Evolutionary conservation across 1,140 invertebrate species (phyloP), one percentile per base, ranked within the genome.

Genomic region (Drosophila jambulina): DNA sequence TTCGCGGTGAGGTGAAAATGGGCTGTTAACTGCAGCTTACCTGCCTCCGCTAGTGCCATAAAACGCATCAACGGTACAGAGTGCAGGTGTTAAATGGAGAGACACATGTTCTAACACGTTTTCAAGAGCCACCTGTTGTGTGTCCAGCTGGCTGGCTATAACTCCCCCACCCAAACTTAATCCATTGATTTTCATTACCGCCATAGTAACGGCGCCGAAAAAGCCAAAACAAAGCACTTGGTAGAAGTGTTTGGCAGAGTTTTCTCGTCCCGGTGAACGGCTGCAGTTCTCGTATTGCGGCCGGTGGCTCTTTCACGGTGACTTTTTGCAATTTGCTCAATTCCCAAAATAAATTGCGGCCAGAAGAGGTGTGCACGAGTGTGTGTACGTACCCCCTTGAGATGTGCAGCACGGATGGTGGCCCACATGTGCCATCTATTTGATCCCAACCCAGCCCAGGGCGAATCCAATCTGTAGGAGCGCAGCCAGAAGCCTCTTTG

Each of bases 291-390:
- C 65, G 48, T 59, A 74, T 75, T 58, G 58, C 78, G 38, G 62
- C 57, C 45, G 51, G 51, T 54, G 51, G 32, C 32, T 46, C 48
- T 63, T 63, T 67, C 46, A 78, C 54, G 49, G 36, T 49, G 49
- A 48, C 56, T 68, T 57, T 58, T 71, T 63, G 58, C 65, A 53
- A 59, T 85, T 85, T 90, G 84, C 84, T 88, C 72, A 90, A 43
- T 88, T 88, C 84, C 74, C 67, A 88, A 88, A 88, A 88, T 88
- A 88, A 88, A 82, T 80, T 32, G 45, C 45, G 77, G 62, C 77
- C 78, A 62, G 54, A 56, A 62, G 54, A 64, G 69, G 69, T 58
- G 63, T 84, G 82, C 75, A 77, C 54, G 79, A 63, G 68, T 79
- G 65, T 64, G 46, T 63, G 42, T 29, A 48, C 21, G 3, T 46